Conservation (phyloP, 2,888 invertebrate species). For the Strigamia transsilvanica region DNA sequence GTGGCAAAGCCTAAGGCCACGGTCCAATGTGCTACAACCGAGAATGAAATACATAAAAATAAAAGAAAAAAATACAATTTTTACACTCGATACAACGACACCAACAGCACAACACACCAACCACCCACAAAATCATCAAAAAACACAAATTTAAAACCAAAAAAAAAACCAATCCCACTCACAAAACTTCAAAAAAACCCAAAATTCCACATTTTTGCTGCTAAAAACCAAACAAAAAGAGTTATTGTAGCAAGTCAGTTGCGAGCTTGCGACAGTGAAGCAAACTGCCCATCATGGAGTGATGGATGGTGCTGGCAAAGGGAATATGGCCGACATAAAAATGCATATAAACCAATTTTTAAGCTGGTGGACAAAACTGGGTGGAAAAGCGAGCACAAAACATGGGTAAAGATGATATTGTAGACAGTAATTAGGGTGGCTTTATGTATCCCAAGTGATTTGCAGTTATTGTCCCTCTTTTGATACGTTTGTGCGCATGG, state of each 20-base stretch:
- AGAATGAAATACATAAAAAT: background rate
- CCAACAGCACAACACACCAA: background rate
- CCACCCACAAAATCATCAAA: background rate
- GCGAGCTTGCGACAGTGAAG: constrained; percentile 23
- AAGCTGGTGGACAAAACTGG: background rate
- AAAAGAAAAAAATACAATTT: background rate
- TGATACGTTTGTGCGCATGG: constrained; percentile 45
- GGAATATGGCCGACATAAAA: constrained; percentile 31
- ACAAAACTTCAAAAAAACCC: background rate
- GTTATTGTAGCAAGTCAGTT: background rate
- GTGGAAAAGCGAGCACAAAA: background rate
- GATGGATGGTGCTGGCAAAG: constrained; percentile 22
- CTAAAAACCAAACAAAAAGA: background rate
- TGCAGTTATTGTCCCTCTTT: constrained; percentile 45
- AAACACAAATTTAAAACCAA: background rate
- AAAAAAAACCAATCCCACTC: background rate
- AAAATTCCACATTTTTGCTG: background rate
- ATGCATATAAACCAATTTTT: constrained; percentile 47
- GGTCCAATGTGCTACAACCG: constrained; percentile 35
- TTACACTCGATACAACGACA: background rate
- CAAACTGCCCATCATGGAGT: constrained; percentile 10
- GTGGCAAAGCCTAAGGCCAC: constrained; percentile 24
- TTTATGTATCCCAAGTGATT: constrained; percentile 39
- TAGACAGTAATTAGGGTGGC: constrained; percentile 36
- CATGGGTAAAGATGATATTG: background rate